Percentiles rank a stretch among this genome's conserved stretches.
Evolutionary conservation across 2,113 vertebrate genomes (phyloP).

Genomic region (Alethe diademata): DNA sequence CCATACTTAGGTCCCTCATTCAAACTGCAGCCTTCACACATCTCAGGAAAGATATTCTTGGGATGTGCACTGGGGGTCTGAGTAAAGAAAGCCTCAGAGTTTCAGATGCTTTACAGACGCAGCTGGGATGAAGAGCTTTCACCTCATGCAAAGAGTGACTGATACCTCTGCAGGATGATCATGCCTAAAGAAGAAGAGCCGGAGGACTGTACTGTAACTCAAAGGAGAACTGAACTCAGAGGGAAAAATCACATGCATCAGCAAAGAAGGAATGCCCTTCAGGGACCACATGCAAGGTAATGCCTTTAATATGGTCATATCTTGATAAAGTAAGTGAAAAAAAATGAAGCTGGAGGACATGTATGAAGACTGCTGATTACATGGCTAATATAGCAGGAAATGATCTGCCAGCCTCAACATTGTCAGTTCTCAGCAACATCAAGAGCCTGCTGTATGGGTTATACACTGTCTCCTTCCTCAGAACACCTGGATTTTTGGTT

Average conservation of each 20-base stretch:
- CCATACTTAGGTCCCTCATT: not conserved
- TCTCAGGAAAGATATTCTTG: not conserved
- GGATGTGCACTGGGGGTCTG: not conserved
- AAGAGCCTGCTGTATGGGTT: not conserved
- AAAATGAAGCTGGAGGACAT: not conserved
- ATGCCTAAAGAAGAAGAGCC: not conserved
- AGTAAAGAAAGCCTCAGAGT: not conserved
- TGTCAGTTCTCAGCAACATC: not conserved
- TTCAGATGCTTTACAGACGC: not conserved
- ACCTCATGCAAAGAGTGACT: fast-evolving
- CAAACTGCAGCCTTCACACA: not conserved
- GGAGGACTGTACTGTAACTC: not conserved
- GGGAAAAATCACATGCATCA: not conserved
- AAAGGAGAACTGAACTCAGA: not conserved
- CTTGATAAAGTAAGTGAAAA: not conserved
- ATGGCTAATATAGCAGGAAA: not conserved
- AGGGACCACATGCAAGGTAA: not conserved
- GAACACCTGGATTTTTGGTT: not conserved
- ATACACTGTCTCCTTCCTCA: not conserved
- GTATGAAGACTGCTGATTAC: not conserved
- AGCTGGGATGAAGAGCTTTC: not conserved
- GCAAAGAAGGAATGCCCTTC: not conserved
- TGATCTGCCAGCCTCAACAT: not conserved
- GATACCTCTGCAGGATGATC: not conserved
- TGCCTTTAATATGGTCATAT: not conserved